These are phyloP conservation scores for Drosophila mettleri DNA, from an alignment of 2,888 invertebrate species.

Conservation along the genomic window DNA sequence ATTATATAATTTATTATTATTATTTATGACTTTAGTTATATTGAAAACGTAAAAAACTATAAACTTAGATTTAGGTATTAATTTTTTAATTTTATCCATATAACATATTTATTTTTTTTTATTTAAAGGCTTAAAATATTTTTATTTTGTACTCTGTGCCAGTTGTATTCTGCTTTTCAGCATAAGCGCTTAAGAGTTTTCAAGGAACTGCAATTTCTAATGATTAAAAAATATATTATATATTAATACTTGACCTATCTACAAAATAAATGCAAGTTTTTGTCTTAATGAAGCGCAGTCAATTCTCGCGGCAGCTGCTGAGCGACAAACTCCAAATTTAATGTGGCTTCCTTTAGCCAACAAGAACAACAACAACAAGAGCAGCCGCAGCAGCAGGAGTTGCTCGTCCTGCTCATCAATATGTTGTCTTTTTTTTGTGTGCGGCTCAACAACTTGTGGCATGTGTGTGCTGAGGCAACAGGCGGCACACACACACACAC, in stretches of 20 bases:
- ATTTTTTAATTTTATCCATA: too few relatives aligned
- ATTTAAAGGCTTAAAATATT: too few relatives aligned
- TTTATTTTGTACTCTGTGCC: too few relatives aligned
- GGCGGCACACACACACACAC: constrained; percentile 26
- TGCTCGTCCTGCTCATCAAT: constrained; percentile 39
- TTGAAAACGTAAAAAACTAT: too few relatives aligned
- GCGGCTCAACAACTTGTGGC: constrained; percentile 42
- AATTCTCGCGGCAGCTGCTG: constrained; percentile 17
- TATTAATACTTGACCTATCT: constrained; percentile 36
- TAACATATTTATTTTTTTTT: too few relatives aligned
- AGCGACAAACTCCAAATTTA: constrained; percentile 55
- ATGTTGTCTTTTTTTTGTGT: constrained; percentile 25
- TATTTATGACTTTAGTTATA: too few relatives aligned
- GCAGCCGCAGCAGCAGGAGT: constrained; percentile 4
- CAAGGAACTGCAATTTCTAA: not conserved
- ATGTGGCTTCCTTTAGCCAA: constrained; percentile 42
- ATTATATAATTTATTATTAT: too few relatives aligned
- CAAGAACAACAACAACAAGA: constrained; percentile 4
- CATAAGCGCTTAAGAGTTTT: too few relatives aligned
- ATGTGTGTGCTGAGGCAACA: constrained; percentile 49
- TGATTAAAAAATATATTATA: not conserved
- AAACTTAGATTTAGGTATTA: too few relatives aligned
- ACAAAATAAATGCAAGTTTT: not conserved
- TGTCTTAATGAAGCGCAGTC: not conserved
- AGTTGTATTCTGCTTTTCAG: too few relatives aligned